Base-by-base conservation (phyloP, 1,140 invertebrate genomes). In the Drosophila ananassae region DNA sequence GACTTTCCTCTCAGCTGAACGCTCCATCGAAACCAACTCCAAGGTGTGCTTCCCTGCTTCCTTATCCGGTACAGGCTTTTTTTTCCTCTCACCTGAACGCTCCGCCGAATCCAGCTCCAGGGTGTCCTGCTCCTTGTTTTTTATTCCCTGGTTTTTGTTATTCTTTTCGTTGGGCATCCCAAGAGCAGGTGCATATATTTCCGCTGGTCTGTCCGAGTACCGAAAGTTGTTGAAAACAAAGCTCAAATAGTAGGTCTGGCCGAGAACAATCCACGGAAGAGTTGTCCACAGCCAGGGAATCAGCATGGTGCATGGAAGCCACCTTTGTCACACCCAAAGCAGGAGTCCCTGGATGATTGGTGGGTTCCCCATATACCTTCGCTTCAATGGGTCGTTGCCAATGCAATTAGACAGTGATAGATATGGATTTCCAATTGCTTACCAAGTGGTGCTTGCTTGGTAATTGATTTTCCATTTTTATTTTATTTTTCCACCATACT, bases 161-260 rank as follows among this genome's bases (percentile, higher is more conserved):
- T 1, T 25, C 34, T 9, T 34, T n/a, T 22, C 41, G 13, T 6
- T 44, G 1, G 24, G 12, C 5, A 60, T 10, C 5, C 44, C 62
- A 0, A 61, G 22, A n/a, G 46, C 4, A 0, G 62, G 62, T 22
- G 55, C 22, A 7, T 25, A 21, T 5, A 64, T 6, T 7, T 30
- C n/a, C 1, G 56, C 10, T 9, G 41, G 21, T 1, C 10, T 57
- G 0, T 10, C 7, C n/a, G 39, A 3, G 13, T 61, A 69, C 0
- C 53, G 51, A 52, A 76, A 62, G 47, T 87, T 87, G 25, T 87
- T 87, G 46, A 87, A 87, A 3, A 87, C 30, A 17, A 87, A 87
- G 44, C 85, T 87, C 37, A 87, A 69, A 30, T 87, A 87, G 47
- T 87, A 87, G 0, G 78, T 79, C 51, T 87, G 82, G 3, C 58